Evolutionary conservation across 2,113 vertebrate genomes (phyloP).

Genomic region (Neotoma lepida): DNA sequence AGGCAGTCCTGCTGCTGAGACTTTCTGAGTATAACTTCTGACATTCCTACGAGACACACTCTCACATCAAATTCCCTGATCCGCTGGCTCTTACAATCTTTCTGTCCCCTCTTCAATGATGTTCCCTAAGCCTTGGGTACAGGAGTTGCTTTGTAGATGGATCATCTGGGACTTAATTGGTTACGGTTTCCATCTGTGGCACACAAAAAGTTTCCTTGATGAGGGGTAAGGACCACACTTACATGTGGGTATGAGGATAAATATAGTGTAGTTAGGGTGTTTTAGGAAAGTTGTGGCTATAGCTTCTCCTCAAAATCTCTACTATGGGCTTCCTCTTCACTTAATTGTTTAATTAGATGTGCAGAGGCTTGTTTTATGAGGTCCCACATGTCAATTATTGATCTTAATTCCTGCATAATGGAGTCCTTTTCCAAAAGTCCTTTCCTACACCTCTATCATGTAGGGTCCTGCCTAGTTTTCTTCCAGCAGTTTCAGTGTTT

Average conservation of each 20-base stretch:
- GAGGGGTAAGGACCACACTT: not conserved
- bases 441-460: not conserved
- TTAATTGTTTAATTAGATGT: not conserved
- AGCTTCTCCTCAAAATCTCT: not conserved
- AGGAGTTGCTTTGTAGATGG: not conserved
- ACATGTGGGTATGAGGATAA: not conserved
- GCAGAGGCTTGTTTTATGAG: not conserved
- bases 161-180: not conserved
- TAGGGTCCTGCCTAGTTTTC: not conserved
- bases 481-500: not conserved
- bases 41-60: not conserved
- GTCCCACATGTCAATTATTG: not conserved
- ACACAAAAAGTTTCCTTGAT: not conserved
- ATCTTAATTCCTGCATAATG: not conserved
- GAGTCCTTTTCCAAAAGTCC: not conserved
- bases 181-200: not conserved
- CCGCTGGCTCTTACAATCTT: not conserved
- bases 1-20: not conserved
- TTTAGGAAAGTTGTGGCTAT: not conserved
- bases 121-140: not conserved
- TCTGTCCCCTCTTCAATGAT: not conserved
- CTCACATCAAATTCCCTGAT: not conserved
- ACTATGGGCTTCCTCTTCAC: not conserved
- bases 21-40: not conserved
- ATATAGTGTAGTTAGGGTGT: not conserved